phyloP scores from a whole-genome alignment of 2,113 vertebrate species.

The Petrocephalus microphthalmus region DNA sequence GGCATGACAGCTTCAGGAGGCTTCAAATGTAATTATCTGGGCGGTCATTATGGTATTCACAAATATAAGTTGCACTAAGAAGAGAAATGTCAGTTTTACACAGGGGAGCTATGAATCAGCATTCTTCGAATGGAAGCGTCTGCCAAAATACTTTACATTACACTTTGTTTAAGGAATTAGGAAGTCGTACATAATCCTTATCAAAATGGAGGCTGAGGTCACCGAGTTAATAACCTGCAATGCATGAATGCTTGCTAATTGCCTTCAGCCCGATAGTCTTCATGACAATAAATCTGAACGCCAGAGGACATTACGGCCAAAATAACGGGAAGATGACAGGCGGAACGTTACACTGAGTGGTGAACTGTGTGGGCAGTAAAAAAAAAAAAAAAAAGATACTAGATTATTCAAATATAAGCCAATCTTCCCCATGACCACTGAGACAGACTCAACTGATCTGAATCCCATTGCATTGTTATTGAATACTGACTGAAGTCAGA shows the following conservation, averaged over 20 bases:
- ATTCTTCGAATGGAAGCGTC: not conserved
- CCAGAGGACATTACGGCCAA: not conserved
- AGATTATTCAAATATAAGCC: not conserved
- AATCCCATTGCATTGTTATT: not conserved
- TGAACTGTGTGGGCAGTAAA: not conserved
- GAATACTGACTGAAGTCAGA: not conserved
- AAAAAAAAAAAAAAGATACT: not conserved
- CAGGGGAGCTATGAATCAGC: not conserved
- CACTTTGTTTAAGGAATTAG: not conserved
- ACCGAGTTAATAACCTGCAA: constrained; percentile 23
- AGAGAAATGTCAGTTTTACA: not conserved
- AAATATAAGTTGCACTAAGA: not conserved
- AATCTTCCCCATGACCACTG: not conserved
- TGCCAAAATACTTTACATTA: not conserved
- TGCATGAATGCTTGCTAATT: constrained; percentile 29
- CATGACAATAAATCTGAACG: not conserved
- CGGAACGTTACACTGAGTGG: not conserved
- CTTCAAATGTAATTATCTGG: not conserved
- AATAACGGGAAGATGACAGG: not conserved
- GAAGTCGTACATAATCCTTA: not conserved
- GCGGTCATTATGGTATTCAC: not conserved
- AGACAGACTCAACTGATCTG: not conserved
- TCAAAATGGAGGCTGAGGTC: not conserved
- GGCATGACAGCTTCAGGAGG: not conserved
- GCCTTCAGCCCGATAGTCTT: constrained; percentile 21